A percentile compares a stretch with the other conserved stretches of the same genome.
These are phyloP conservation scores for Idaea biselata DNA, from an alignment of 2,888 invertebrate species.

Conservation along the genomic window DNA sequence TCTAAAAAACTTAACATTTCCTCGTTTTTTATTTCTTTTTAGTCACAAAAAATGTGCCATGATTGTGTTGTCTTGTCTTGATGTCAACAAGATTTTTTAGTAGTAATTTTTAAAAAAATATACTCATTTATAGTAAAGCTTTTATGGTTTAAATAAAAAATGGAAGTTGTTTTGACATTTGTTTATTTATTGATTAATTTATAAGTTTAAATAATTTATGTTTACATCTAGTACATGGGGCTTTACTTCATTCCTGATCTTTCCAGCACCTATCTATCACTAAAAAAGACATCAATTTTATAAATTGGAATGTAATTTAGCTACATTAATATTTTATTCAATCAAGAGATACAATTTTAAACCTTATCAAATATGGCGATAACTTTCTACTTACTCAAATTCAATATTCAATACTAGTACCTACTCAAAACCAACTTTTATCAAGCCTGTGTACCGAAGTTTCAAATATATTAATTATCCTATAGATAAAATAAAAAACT, in stretches of 20 bases:
- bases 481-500: neutral
- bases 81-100: slow-evolving; percentile 8
- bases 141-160: slow-evolving; percentile 13
- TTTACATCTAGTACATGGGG: slow-evolving; percentile 35
- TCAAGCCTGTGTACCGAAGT: neutral
- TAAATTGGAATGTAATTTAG: slow-evolving; percentile 4
- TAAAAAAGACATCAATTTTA: slow-evolving; percentile 6
- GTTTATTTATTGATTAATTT: neutral
- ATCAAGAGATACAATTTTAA: neutral
- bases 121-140: slow-evolving; percentile 17
- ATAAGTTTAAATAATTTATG: slow-evolving; percentile 38
- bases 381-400: neutral
- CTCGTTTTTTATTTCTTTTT: slow-evolving; percentile 7
- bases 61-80: slow-evolving; percentile 33
- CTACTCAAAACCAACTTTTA: neutral
- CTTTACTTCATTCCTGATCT: slow-evolving; percentile 1
- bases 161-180: slow-evolving; percentile 13
- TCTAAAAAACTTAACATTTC: neutral
- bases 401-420: neutral
- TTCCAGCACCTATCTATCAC: slow-evolving; percentile 42
- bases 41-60: slow-evolving; percentile 39
- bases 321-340: neutral
- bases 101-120: slow-evolving; percentile 14
- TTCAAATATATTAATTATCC: slow-evolving; percentile 14
- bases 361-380: neutral